Conservation (phyloP, 2,888 invertebrate genomes). For the Notodonta dromedarius region DNA sequence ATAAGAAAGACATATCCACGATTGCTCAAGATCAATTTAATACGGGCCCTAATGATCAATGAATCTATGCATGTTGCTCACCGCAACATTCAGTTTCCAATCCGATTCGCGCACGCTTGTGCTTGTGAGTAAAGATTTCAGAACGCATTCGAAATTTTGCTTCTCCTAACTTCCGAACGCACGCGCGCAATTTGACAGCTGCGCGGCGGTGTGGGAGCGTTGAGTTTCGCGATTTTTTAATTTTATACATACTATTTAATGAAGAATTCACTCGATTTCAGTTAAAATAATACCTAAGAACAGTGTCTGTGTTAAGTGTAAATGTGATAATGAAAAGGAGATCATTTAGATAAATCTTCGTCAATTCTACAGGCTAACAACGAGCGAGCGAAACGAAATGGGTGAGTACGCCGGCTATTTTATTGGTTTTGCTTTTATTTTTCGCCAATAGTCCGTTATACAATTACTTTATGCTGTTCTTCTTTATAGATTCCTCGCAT, state of each 20-base stretch:
- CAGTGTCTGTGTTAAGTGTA: conserved; percentile 57
- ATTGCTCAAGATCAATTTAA: no score
- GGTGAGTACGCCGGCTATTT: conserved; percentile 73
- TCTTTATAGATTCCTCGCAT: conserved; percentile 5
- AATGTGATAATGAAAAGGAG: conserved; percentile 62
- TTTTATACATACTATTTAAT: conserved; percentile 31
- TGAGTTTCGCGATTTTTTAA: conserved; percentile 15
- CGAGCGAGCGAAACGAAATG: conserved; percentile 62
- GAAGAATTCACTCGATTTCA: conserved; percentile 35
- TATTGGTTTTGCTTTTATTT: conserved; percentile 44
- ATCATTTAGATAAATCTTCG: conserved; percentile 45
- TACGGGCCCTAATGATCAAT: no score
- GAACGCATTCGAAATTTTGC: conserved; percentile 29
- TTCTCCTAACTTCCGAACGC: conserved; percentile 49
- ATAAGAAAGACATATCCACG: no score
- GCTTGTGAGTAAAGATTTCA: conserved; percentile 15
- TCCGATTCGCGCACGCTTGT: no score
- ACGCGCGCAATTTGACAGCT: conserved; percentile 53
- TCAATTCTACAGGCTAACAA: conserved; percentile 40
- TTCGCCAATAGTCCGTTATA: background rate
- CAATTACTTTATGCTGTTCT: background rate
- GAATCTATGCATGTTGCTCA: no score
- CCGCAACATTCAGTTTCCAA: no score
- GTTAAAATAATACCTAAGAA: conserved; percentile 23
- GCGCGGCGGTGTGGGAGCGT: conserved; percentile 32